phyloP scores from a whole-genome alignment of 2,113 vertebrate species.

The Hippocampus abdominalis region DNA sequence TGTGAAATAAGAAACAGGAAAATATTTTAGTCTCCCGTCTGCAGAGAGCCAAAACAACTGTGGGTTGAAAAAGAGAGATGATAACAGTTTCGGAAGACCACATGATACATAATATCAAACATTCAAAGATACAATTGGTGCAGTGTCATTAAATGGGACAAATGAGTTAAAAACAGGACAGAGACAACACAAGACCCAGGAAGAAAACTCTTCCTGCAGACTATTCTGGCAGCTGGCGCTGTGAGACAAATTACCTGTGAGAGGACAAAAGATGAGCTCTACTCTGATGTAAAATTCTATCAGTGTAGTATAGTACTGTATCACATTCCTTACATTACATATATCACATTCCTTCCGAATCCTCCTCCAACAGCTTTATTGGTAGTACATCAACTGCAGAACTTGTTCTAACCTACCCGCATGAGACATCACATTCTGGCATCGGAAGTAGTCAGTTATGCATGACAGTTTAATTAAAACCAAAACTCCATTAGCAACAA shows the following conservation, averaged over 20 bases:
- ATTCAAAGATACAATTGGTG: conserved; percentile 4
- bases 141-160: conserved; percentile 19
- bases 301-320: not conserved
- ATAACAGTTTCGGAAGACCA: conserved; percentile 4
- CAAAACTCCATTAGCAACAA: conserved; percentile 9
- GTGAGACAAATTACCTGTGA: conserved; percentile 43
- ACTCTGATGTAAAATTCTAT: not conserved
- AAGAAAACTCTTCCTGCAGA: conserved; percentile 39
- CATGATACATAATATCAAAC: conserved; percentile 2
- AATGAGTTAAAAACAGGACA: conserved; percentile 6
- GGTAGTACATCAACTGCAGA: conserved; percentile 10
- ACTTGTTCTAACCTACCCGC: conserved; percentile 11
- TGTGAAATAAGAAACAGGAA: conserved; percentile 9
- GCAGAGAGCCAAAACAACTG: conserved; percentile 13
- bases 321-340: no score
- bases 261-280: conserved; percentile 31
- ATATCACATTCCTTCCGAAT: not conserved
- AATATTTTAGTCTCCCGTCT: conserved; percentile 7
- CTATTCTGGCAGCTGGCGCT: conserved; percentile 33
- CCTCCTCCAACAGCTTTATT: not conserved
- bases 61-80: conserved; percentile 1
- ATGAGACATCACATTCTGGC: conserved; percentile 23
- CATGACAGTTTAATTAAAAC: conserved; percentile 61
- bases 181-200: conserved; percentile 17
- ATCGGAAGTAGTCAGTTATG: conserved; percentile 11